These are phyloP conservation scores for Ceratina calcarata DNA, from an alignment of 1,140 invertebrate genomes.

Conservation along the genomic window DNA sequence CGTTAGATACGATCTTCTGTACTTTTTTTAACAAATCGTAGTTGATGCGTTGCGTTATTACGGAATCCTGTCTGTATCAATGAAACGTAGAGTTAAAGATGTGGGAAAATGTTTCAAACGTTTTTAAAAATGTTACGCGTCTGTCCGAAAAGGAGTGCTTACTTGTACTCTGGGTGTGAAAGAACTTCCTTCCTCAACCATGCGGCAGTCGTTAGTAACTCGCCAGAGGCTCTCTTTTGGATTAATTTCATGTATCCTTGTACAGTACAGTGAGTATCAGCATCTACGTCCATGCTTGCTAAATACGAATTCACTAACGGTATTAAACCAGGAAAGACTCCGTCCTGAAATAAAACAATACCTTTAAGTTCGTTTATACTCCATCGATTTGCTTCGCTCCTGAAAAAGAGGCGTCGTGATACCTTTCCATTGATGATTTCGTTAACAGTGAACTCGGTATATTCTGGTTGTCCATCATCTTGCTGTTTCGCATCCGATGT, in stretches of 20 bases:
- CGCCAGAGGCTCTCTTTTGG: constrained; percentile 92
- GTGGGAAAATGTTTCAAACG: background rate
- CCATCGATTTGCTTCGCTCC: background rate
- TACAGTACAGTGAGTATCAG: constrained; percentile 97
- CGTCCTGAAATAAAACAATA: constrained; percentile 81
- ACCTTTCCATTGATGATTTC: constrained; percentile 99
- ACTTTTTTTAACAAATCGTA: constrained; percentile 94
- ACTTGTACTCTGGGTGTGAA: constrained; percentile 94
- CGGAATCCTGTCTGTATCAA: constrained; percentile 89
- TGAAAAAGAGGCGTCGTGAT: constrained; percentile 25
- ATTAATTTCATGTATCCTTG: constrained; percentile 98
- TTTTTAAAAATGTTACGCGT: background rate
- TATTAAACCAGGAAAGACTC: constrained; percentile 96
- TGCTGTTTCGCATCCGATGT: constrained; percentile 79
- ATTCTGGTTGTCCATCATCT: constrained; percentile 77
- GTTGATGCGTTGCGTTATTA: constrained; percentile 93
- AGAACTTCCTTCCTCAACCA: constrained; percentile 96
- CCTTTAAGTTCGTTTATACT: constrained; percentile 1
- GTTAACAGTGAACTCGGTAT: constrained; percentile 91
- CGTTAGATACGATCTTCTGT: constrained; percentile 87
- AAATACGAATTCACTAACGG: constrained; percentile 96
- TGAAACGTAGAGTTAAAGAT: constrained; percentile 12
- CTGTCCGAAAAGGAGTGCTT: constrained; percentile 68
- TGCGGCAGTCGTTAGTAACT: constrained; percentile 91
- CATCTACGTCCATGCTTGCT: constrained; percentile 95